Evolutionary conservation across 2,888 invertebrate genomes (phyloP).

Genomic region (Tenthredo distinguenda): DNA sequence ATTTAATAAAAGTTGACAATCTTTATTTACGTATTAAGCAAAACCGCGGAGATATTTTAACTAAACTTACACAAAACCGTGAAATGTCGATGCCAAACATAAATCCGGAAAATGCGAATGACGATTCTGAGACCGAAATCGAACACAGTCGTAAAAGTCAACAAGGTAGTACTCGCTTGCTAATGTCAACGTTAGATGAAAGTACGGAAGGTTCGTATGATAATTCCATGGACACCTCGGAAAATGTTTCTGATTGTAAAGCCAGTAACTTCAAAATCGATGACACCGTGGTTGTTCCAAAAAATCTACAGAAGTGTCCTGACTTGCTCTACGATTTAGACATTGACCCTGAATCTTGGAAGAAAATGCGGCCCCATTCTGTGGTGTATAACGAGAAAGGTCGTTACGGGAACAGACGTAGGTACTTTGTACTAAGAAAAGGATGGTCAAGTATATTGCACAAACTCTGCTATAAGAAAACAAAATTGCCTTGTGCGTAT

Average conservation of each 20-base stretch:
- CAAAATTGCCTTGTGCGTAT: constrained; percentile 21
- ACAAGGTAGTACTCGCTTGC: too few species aligned
- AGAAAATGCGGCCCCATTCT: background rate
- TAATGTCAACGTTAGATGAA: too few species aligned
- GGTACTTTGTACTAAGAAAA: background rate
- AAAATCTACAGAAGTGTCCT: background rate
- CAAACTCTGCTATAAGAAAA: background rate
- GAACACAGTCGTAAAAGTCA: too few species aligned
- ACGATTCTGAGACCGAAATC: constrained; percentile 5
- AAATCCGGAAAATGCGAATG: constrained; percentile 8
- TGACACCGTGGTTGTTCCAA: background rate
- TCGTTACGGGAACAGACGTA: constrained; percentile 6
- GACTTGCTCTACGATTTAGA: background rate
- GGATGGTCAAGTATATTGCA: background rate
- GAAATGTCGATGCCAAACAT: background rate
- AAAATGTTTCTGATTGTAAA: background rate
- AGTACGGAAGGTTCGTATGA: too few species aligned
- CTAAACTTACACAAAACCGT: background rate
- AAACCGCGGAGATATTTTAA: constrained; percentile 10
- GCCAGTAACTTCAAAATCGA: background rate
- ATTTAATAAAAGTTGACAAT: constrained; percentile 1
- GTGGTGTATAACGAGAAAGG: background rate
- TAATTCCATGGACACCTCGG: too few species aligned
- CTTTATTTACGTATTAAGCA: background rate
- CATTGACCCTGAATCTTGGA: background rate